A percentile compares a stretch with the other conserved stretches of the same genome.
phyloP scores from a whole-genome alignment of 2,113 vertebrate genomes.

The Empidonax traillii region DNA sequence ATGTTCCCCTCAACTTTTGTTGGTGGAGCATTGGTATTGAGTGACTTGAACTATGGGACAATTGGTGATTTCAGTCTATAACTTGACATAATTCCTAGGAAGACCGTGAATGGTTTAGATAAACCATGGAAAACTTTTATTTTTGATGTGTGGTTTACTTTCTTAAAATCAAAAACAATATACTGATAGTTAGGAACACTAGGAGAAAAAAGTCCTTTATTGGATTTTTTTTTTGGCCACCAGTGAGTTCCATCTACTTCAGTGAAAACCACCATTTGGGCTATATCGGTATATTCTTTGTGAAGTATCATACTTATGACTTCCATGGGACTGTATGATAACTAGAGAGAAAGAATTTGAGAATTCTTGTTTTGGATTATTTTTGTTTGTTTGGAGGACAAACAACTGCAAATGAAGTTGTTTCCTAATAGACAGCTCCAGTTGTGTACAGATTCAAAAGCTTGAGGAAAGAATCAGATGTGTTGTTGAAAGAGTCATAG shows the following conservation, averaged over 20 bases:
- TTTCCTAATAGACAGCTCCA: constrained; percentile 55
- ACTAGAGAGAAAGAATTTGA: neutral
- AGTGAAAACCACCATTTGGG: neutral
- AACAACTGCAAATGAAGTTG: constrained; percentile 2
- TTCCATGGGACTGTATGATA: neutral
- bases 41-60: neutral
- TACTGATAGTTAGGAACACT: neutral
- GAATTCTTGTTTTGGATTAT: constrained; percentile 15
- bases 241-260: neutral
- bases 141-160: neutral
- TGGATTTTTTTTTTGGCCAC: neutral
- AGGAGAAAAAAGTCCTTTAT: neutral
- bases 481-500: constrained; percentile 60
- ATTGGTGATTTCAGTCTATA: neutral
- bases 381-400: constrained; percentile 24
- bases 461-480: constrained; percentile 63
- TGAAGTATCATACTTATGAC: neutral
- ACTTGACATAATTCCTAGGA: neutral
- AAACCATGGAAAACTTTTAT: neutral
- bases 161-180: neutral
- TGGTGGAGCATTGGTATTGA: neutral
- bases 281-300: neutral
- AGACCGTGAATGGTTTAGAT: neutral
- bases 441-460: constrained; percentile 54
- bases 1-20: neutral